Conservation (phyloP, 2,888 invertebrate genomes). For the Pinctada fucata region DNA sequence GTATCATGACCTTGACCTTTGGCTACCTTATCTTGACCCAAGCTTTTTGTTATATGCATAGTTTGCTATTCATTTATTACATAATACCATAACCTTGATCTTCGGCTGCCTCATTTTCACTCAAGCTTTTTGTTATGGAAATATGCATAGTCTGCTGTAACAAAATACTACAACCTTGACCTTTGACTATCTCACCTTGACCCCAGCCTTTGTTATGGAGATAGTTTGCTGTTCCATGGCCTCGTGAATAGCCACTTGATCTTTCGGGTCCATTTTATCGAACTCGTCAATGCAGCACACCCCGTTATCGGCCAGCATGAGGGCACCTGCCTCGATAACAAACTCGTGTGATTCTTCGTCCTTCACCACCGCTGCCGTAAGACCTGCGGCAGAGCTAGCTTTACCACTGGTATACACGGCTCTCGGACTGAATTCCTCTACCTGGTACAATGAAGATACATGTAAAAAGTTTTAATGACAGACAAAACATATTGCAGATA, state of each 20-base stretch:
- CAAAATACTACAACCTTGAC: no score
- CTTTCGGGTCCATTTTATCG: slow-evolving; percentile 98
- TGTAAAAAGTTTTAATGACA: neutral
- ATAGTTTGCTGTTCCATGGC: slow-evolving; percentile 99
- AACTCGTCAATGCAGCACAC: slow-evolving; percentile 99
- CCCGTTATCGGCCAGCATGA: slow-evolving; percentile 98
- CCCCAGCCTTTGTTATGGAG: slow-evolving; percentile 92
- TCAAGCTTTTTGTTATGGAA: no score
- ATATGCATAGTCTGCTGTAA: no score
- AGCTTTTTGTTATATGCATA: no score
- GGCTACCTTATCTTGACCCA: no score
- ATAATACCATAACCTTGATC: no score
- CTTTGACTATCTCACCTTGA: slow-evolving; percentile 69
- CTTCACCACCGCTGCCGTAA: slow-evolving; percentile 98
- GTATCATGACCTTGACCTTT: no score
- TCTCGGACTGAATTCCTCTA: slow-evolving; percentile 94
- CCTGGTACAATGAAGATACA: slow-evolving; percentile 72
- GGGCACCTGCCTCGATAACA: slow-evolving; percentile 99
- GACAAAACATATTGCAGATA: neutral
- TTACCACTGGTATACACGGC: slow-evolving; percentile 99
- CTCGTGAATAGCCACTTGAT: slow-evolving; percentile 99
- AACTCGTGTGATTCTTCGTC: slow-evolving; percentile 99
- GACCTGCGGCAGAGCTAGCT: slow-evolving; percentile 97
- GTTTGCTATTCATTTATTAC: no score
- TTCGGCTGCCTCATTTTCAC: no score